Conservation (phyloP, 2,888 invertebrate species). For the Stegophylla sp. region DNA sequence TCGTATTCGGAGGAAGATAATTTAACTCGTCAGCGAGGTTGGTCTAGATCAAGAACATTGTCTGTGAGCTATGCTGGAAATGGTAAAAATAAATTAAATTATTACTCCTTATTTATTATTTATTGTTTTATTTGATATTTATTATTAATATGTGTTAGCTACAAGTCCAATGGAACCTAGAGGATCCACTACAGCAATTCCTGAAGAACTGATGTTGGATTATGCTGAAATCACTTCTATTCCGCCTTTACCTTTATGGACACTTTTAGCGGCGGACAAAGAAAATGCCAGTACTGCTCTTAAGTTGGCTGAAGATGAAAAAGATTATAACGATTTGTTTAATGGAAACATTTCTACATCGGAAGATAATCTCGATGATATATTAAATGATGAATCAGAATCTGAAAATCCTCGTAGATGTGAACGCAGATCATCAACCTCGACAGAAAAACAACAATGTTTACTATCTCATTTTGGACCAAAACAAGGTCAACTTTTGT, state of each 20-base stretch:
- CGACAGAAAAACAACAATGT: conserved; percentile 73
- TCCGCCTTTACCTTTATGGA: conserved; percentile 96
- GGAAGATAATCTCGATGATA: conserved; percentile 82
- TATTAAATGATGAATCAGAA: conserved; percentile 76
- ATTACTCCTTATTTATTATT: no score
- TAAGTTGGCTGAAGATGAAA: conserved; percentile 64
- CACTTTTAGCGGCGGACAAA: conserved; percentile 91
- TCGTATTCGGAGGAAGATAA: conserved; percentile 69
- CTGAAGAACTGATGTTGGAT: conserved; percentile 87
- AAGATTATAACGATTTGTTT: conserved; percentile 91
- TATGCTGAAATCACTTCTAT: conserved; percentile 98
- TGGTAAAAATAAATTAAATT: conserved; percentile 41
- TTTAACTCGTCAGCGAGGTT: conserved; percentile 74
- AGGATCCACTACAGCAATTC: conserved; percentile 78
- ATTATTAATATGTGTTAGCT: conserved; percentile 65
- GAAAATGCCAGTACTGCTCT: conserved; percentile 70
- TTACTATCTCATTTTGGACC: conserved; percentile 84
- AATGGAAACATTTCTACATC: conserved; percentile 76
- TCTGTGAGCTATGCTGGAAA: conserved; percentile 80
- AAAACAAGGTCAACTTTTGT: conserved; percentile 83
- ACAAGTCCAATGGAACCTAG: conserved; percentile 79
- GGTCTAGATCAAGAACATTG: conserved; percentile 87
- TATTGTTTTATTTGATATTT: neutral
- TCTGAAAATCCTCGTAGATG: conserved; percentile 70
- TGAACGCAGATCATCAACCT: conserved; percentile 74